phyloP scores from a whole-genome alignment of 2,797 vertebrate species.

The Menidia menidia region DNA sequence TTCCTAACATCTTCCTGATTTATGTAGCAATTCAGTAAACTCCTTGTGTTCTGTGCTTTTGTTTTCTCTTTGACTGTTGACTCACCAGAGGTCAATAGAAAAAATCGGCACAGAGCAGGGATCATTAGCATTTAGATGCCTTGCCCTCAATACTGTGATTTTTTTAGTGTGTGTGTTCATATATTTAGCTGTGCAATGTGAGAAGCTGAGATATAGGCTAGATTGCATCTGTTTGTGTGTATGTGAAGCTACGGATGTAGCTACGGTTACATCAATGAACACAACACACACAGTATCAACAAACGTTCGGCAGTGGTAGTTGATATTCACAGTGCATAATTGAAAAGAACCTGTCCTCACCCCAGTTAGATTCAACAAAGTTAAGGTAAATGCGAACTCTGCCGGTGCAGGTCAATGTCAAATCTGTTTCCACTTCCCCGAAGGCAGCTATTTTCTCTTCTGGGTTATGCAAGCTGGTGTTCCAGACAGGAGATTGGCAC shows the following conservation, averaged over 20 bases:
- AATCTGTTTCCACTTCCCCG: constrained; percentile 55
- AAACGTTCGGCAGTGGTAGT: constrained; percentile 41
- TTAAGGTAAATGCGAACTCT: constrained; percentile 63
- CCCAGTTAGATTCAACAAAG: constrained; percentile 63
- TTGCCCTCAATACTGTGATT: constrained; percentile 51
- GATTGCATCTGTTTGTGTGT: constrained; percentile 6
- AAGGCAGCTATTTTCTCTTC: constrained; percentile 58
- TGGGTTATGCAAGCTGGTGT: constrained; percentile 52
- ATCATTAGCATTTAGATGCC: constrained; percentile 84
- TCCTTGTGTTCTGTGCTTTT: constrained; percentile 67
- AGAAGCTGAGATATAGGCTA: constrained; percentile 19
- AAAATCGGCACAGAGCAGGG: constrained; percentile 67
- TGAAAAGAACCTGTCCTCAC: constrained; percentile 53
- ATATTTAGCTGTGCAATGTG: constrained; percentile 26
- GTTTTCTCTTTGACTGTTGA: constrained; percentile 60
- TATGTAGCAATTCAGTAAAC: constrained; percentile 71
- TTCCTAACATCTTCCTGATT: constrained; percentile 69
- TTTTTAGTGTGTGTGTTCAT: constrained; percentile 16
- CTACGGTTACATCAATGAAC: constrained; percentile 22
- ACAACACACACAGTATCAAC: constrained; percentile 17
- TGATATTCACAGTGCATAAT: constrained; percentile 58
- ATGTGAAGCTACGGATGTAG: constrained; percentile 22
- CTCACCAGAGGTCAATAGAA: constrained; percentile 77
- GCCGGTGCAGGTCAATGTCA: constrained; percentile 62
- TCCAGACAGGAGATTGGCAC: constrained; percentile 72